Percentiles rank a stretch among this genome's conserved stretches.
phyloP scores from a whole-genome alignment of 2,797 vertebrate genomes.

The Percopsis omiscomaycus region DNA sequence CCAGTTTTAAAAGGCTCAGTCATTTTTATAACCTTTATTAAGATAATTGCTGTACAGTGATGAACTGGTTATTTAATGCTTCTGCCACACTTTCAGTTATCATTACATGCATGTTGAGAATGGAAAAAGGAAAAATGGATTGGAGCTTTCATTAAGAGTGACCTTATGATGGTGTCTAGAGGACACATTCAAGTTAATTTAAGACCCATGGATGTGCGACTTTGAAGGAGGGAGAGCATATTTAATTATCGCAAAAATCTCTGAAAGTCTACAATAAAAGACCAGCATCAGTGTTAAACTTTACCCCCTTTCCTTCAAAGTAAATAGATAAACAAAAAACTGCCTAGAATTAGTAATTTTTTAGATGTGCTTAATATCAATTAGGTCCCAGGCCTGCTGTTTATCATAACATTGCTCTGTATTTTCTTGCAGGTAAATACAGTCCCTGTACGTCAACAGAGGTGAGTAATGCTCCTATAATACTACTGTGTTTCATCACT shows the following conservation, averaged over 20 bases:
- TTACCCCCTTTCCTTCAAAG: no score
- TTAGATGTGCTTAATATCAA: no score
- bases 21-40: no score
- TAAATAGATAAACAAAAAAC: no score
- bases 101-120: no score
- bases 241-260: slow-evolving; percentile 5
- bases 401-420: slow-evolving; percentile 33
- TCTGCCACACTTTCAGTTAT: no score
- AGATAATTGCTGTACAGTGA: no score
- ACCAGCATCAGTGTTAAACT: no score
- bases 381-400: slow-evolving; percentile 5
- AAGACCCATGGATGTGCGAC: background rate
- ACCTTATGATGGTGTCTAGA: slow-evolving; percentile 15
- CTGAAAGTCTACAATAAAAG: background rate
- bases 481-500: background rate
- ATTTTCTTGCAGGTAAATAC: slow-evolving; percentile 72
- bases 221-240: background rate
- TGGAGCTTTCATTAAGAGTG: slow-evolving; percentile 31
- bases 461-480: slow-evolving; percentile 67
- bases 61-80: no score
- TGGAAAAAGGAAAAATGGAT: slow-evolving; percentile 10
- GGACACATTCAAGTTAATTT: slow-evolving; percentile 10
- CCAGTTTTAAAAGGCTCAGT: no score
- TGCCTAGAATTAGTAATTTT: no score
- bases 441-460: slow-evolving; percentile 70